phyloP scores from a whole-genome alignment of 2,797 vertebrate species.

The Megalops cyprinoides region DNA sequence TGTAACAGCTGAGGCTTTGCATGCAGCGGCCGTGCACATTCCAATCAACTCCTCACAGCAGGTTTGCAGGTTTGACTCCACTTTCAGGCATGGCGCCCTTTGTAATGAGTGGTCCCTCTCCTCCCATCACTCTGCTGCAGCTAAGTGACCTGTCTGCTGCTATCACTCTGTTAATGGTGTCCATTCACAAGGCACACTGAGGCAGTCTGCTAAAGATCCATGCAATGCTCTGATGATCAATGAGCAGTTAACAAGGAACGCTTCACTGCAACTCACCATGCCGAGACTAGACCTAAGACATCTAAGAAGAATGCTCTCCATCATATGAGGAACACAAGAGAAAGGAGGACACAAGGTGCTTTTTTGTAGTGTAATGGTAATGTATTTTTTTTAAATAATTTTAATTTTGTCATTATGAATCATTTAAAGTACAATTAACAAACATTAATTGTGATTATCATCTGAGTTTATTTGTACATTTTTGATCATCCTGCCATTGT shows the following conservation, averaged over 20 bases:
- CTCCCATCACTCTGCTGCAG: slow-evolving; percentile 58
- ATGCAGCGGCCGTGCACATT: slow-evolving; percentile 57
- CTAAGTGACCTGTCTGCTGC: slow-evolving; percentile 56
- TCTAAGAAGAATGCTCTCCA: slow-evolving; percentile 3
- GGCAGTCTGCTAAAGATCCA: slow-evolving; percentile 42
- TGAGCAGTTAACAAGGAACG: slow-evolving; percentile 63
- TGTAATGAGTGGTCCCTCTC: slow-evolving; percentile 59
- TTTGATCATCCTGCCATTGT: too few species aligned
- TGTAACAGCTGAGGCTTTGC: too few species aligned
- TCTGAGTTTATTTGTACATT: too few species aligned
- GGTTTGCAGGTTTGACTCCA: slow-evolving; percentile 62
- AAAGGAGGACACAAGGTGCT: too few species aligned
- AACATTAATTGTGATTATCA: not conserved
- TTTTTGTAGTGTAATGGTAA: slow-evolving; percentile 6
- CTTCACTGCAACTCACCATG: slow-evolving; percentile 46
- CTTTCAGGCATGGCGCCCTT: slow-evolving; percentile 51
- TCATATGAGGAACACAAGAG: too few species aligned
- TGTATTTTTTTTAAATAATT: not conserved
- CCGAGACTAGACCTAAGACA: slow-evolving; percentile 25
- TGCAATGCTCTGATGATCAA: slow-evolving; percentile 69
- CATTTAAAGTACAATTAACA: not conserved
- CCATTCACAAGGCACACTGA: slow-evolving; percentile 42
- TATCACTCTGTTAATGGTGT: slow-evolving; percentile 60
- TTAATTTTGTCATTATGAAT: not conserved
- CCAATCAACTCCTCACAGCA: slow-evolving; percentile 68